Percentiles rank a stretch among this genome's conserved stretches.
phyloP scores from a whole-genome alignment of 2,797 vertebrate species.

The Enteromius argenteus region DNA sequence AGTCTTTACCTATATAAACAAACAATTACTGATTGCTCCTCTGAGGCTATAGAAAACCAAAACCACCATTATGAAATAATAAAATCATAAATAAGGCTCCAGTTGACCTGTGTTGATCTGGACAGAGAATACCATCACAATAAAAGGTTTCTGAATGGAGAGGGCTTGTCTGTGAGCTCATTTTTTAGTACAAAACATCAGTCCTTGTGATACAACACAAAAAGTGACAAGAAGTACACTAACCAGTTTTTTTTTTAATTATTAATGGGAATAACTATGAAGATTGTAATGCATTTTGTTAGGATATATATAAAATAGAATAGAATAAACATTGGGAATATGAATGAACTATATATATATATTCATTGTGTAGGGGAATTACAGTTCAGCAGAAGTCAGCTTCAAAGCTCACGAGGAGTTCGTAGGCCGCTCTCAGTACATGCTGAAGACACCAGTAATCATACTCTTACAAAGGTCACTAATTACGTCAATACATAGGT shows the following conservation, averaged over 20 bases:
- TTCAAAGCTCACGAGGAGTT: too few species aligned
- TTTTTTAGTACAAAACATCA: neutral
- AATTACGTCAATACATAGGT: too few species aligned
- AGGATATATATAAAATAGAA: too few species aligned
- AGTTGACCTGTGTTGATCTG: neutral
- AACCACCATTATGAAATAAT: neutral
- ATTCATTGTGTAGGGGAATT: too few species aligned
- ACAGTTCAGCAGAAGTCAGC: too few species aligned
- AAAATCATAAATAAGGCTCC: neutral
- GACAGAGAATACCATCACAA: neutral
- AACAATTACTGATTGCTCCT: neutral
- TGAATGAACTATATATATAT: neutral
- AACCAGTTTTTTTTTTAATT: neutral
- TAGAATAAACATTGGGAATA: neutral
- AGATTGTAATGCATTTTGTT: neutral
- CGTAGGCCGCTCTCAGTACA: too few species aligned
- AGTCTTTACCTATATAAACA: neutral
- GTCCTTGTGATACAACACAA: neutral
- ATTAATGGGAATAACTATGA: neutral
- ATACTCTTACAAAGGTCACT: too few species aligned
- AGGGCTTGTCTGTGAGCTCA: neutral
- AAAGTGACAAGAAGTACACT: neutral
- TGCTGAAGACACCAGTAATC: too few species aligned
- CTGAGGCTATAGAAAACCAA: neutral
- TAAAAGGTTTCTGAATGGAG: neutral